Conservation (phyloP, 2,888 invertebrate genomes). For the Drosophila kokeensis region DNA sequence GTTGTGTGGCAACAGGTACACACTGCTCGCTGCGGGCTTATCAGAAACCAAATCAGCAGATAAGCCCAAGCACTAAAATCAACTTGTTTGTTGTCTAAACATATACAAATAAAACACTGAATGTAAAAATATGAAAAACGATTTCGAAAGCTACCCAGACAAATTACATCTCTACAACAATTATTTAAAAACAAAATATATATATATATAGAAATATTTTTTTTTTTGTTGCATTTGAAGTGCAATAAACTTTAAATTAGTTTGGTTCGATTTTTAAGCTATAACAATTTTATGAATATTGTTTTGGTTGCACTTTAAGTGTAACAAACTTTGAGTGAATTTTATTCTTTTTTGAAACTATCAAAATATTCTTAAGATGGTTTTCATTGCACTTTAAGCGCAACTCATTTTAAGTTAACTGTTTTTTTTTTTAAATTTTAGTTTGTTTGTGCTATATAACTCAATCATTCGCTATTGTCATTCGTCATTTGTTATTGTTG, state of each 20-base stretch:
- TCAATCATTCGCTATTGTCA: background rate
- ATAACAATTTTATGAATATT: background rate
- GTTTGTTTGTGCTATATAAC: background rate
- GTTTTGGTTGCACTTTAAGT: background rate
- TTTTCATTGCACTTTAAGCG: background rate
- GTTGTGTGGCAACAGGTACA: background rate
- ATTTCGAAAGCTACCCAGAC: background rate
- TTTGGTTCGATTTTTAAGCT: background rate
- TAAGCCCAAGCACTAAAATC: conserved; percentile 29
- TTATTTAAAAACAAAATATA: too few species aligned
- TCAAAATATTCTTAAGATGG: too few species aligned
- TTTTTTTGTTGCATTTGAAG: too few species aligned
- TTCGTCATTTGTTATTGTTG: background rate
- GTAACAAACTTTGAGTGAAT: too few species aligned
- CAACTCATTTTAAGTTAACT: background rate
- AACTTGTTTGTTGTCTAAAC: conserved; percentile 14
- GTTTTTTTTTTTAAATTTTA: background rate
- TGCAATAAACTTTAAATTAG: too few species aligned
- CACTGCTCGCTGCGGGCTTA: conserved; percentile 17
- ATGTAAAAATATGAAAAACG: background rate
- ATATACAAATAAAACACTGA: conserved; percentile 17
- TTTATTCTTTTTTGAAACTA: background rate
- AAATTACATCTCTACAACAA: background rate
- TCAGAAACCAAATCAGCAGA: conserved; percentile 34
- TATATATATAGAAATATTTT: too few species aligned